These are phyloP conservation scores for Nerophis ophidion DNA, from an alignment of 2,113 vertebrate genomes.

Conservation along the genomic window DNA sequence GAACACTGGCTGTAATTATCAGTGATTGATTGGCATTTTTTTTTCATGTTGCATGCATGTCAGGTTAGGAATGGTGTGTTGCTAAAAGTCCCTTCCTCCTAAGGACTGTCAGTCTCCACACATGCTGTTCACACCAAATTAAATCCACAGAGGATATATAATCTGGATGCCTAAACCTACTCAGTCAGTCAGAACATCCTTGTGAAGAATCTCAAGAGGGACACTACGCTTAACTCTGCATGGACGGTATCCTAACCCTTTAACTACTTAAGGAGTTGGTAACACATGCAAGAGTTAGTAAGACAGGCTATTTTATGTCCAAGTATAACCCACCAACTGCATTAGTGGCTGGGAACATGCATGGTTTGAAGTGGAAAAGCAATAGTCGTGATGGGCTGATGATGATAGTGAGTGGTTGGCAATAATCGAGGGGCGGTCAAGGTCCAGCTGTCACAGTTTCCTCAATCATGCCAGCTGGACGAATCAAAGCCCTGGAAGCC, in stretches of 20 bases:
- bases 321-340: slow-evolving; percentile 41
- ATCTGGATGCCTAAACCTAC: slow-evolving; percentile 18
- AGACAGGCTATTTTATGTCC: slow-evolving; percentile 39
- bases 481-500: slow-evolving; percentile 32
- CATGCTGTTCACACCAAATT: slow-evolving; percentile 15
- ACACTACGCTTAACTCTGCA: slow-evolving; percentile 24
- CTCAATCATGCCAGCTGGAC: slow-evolving; percentile 52
- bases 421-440: slow-evolving; percentile 56
- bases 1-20: no score
- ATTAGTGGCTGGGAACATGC: slow-evolving; percentile 39
- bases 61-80: slow-evolving; percentile 26
- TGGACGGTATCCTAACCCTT: slow-evolving; percentile 22
- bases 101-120: slow-evolving; percentile 20
- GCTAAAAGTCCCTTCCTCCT: slow-evolving; percentile 46
- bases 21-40: slow-evolving; percentile 22
- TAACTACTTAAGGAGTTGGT: slow-evolving; percentile 23
- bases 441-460: slow-evolving; percentile 52
- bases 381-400: slow-evolving; percentile 47
- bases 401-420: slow-evolving; percentile 42
- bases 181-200: slow-evolving; percentile 32
- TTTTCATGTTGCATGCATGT: slow-evolving; percentile 21
- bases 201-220: slow-evolving; percentile 18
- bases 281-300: slow-evolving; percentile 31
- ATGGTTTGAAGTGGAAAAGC: slow-evolving; percentile 47
- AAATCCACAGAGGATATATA: slow-evolving; percentile 31